A percentile compares a stretch with the other conserved stretches of the same genome.
Evolutionary conservation across 2,797 vertebrate genomes (phyloP).

Genomic region (Danio aesculapii): DNA sequence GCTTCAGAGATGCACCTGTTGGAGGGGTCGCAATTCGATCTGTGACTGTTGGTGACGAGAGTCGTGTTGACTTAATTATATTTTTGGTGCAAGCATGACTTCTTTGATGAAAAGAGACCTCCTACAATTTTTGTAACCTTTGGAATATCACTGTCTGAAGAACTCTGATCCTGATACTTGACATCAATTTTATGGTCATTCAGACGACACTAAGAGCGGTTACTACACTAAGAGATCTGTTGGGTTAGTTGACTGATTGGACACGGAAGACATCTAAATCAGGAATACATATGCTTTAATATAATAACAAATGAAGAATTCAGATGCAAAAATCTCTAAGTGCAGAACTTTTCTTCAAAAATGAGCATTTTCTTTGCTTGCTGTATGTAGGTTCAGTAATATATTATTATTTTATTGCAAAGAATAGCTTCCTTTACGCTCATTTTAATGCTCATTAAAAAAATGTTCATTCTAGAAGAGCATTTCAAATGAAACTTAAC

Average conservation of each 20-base stretch:
- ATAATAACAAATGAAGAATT: too few species aligned
- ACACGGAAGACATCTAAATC: background rate
- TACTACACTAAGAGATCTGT: too few species aligned
- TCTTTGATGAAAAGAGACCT: constrained; percentile 27
- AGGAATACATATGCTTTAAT: background rate
- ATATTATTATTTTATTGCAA: too few species aligned
- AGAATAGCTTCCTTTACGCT: too few species aligned
- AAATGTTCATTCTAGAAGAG: too few species aligned
- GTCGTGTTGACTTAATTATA: constrained; percentile 39
- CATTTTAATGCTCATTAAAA: too few species aligned
- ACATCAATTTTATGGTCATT: constrained; percentile 20
- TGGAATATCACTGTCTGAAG: background rate
- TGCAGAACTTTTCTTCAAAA: too few species aligned
- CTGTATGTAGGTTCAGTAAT: too few species aligned
- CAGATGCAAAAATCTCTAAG: too few species aligned
- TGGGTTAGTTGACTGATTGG: background rate
- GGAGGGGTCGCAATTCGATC: constrained; percentile 38
- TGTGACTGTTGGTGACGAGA: constrained; percentile 46
- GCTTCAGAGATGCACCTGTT: constrained; percentile 69
- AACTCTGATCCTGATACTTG: constrained; percentile 7
- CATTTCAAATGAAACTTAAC: too few species aligned
- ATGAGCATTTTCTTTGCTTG: too few species aligned
- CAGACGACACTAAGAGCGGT: background rate
- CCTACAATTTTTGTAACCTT: constrained; percentile 23
- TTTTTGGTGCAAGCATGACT: constrained; percentile 37